phyloP scores from a whole-genome alignment of 2,113 vertebrate genomes.

The Varanus salvator region DNA sequence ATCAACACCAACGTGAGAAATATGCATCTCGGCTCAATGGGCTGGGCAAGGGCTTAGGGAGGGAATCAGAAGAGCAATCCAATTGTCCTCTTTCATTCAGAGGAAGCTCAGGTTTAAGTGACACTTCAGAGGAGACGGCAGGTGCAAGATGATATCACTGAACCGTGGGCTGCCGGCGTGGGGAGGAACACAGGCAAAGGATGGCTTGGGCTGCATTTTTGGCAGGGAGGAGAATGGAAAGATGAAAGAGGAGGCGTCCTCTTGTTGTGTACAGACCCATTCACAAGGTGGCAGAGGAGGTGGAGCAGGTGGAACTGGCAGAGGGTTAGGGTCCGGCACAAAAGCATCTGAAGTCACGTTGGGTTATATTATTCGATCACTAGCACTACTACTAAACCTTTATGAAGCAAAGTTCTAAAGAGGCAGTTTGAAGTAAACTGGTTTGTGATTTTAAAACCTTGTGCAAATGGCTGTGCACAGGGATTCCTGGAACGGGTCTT shows the following conservation, averaged over 20 bases:
- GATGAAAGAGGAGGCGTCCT: not conserved
- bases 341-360: conserved; percentile 43
- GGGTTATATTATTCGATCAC: too few species aligned
- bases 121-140: conserved; percentile 55
- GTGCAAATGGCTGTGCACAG: not conserved
- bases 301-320: conserved; percentile 36
- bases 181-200: conserved; percentile 36
- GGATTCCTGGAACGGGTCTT: not conserved
- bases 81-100: conserved; percentile 48
- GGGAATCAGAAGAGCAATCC: conserved; percentile 42
- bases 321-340: conserved; percentile 39
- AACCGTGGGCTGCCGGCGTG: conserved; percentile 27
- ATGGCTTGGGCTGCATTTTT: conserved; percentile 37
- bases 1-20: conserved; percentile 50
- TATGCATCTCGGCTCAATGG: conserved; percentile 14
- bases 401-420: conserved; percentile 47
- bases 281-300: conserved; percentile 44
- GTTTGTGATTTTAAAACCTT: not conserved
- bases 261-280: conserved; percentile 19
- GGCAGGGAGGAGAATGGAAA: conserved; percentile 50
- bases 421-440: not conserved
- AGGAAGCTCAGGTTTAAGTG: conserved; percentile 52
- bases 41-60: conserved; percentile 14
- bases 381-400: not conserved
- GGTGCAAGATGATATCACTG: conserved; percentile 11